Conservation (phyloP, 2,113 vertebrate species). For the Macquaria australasica region DNA sequence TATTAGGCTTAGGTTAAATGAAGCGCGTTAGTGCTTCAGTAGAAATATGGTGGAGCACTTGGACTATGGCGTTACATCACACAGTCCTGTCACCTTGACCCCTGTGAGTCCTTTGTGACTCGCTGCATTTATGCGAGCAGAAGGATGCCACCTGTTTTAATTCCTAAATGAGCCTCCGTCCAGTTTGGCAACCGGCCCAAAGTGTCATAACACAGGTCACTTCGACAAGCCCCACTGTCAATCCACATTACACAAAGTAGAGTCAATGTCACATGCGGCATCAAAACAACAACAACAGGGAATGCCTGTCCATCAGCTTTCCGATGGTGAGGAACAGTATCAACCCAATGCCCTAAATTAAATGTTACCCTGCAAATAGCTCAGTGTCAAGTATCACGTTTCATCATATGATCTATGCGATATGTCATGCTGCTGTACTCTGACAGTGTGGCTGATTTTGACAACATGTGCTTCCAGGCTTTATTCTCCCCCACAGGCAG, state of each 20-base stretch:
- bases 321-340: constrained; percentile 20
- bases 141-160: constrained; percentile 64
- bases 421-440: neutral
- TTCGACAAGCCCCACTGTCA: constrained; percentile 51
- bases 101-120: constrained; percentile 26
- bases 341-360: constrained; percentile 14
- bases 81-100: constrained; percentile 56
- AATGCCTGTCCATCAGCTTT: constrained; percentile 27
- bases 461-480: constrained; percentile 34
- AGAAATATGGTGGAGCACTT: constrained; percentile 42
- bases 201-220: constrained; percentile 62
- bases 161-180: constrained; percentile 69
- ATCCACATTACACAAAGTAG: constrained; percentile 45
- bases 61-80: constrained; percentile 58
- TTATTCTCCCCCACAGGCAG: constrained; percentile 23
- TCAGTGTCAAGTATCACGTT: neutral
- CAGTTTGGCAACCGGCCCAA: constrained; percentile 57
- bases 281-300: constrained; percentile 17
- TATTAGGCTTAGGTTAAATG: constrained; percentile 31
- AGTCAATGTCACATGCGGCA: constrained; percentile 42
- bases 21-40: constrained; percentile 18
- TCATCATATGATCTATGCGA: neutral
- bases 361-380: neutral
- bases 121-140: constrained; percentile 36
- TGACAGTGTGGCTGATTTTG: constrained; percentile 31